Evolutionary conservation across 2,888 invertebrate species (phyloP).

Genomic region (Tenthredo distinguenda): DNA sequence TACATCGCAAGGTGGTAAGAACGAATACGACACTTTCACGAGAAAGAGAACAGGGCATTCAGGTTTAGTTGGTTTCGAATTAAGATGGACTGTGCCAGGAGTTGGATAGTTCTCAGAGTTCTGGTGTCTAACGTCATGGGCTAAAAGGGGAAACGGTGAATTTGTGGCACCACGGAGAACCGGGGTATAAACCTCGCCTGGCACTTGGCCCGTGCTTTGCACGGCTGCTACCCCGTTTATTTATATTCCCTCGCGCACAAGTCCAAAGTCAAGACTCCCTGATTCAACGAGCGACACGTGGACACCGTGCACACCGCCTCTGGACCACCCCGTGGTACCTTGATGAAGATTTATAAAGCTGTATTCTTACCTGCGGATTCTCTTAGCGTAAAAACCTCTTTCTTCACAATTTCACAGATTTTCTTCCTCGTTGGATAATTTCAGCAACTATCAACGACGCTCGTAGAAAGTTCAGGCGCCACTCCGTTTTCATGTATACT

Average conservation of each 20-base stretch:
- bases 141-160: neutral
- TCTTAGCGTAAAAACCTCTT: neutral
- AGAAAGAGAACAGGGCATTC: neutral
- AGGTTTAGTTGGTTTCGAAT: conserved; percentile 21
- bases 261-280: conserved; percentile 33
- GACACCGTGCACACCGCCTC: neutral
- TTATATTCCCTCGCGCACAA: conserved; percentile 30
- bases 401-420: neutral
- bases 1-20: neutral
- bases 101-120: conserved; percentile 18
- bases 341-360: conserved; percentile 33
- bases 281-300: conserved; percentile 33
- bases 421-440: neutral
- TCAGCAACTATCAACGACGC: neutral
- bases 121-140: conserved; percentile 29
- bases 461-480: neutral
- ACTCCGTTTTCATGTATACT: neutral
- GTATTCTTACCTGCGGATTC: neutral
- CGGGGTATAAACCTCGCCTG: conserved; percentile 19
- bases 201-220: conserved; percentile 39
- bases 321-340: neutral
- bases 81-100: conserved; percentile 30
- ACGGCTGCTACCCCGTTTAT: conserved; percentile 24
- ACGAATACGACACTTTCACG: neutral
- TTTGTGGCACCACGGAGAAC: conserved; percentile 28